Base-by-base conservation (phyloP, 2,888 invertebrate species). In the Lycocerus yunnanus region DNA sequence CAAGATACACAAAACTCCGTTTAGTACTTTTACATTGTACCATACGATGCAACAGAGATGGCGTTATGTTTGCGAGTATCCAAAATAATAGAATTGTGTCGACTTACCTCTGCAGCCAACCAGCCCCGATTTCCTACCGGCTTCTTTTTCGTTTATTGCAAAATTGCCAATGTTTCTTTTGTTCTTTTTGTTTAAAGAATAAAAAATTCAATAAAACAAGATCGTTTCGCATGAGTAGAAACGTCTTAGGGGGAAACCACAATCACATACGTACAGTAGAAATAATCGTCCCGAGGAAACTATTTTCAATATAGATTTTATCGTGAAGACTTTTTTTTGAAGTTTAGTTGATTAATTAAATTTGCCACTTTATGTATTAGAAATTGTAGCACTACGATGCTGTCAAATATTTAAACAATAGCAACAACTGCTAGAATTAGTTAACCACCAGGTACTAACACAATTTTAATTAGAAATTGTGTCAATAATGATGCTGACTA, bases 401-500 rank as follows among this genome's bases (percentile, higher is more conserved):
- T n/a, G 43, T n/a, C 43, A 43, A 43, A 43, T 43, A 43, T 43
- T 43, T n/a, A 43, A 43, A 43, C 43, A 43, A 43, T 43, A 43
- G 43, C 43, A 43, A 43, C 43, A 43, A 43, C 43, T 43, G 43
- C n/a, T 43, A 43, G n/a, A 43, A 43, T 43, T n/a, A 43, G 43
- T 43, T n/a, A 43, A n/a, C 43, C 43, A n/a, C 43, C 43, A 43
- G 43, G 43, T 43, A 43, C n/a, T 43, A 18, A n/a, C 61, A 20
- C 61, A 63, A 63, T 63, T 21, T 15, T 59, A 68, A 71, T 20
- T 20, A 58, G 15, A 61, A 43, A 27, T 16, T 60, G 71, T 71
- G 68, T 59, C 71, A 71, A 67, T 60, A 20, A 24, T 69, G 61
- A 16, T 68, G 63, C 71, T 66, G 71, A 74, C 63, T 67, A 59